These are phyloP conservation scores for Micrastur ruficollis DNA, from an alignment of 2,797 vertebrate genomes.

Conservation along the genomic window DNA sequence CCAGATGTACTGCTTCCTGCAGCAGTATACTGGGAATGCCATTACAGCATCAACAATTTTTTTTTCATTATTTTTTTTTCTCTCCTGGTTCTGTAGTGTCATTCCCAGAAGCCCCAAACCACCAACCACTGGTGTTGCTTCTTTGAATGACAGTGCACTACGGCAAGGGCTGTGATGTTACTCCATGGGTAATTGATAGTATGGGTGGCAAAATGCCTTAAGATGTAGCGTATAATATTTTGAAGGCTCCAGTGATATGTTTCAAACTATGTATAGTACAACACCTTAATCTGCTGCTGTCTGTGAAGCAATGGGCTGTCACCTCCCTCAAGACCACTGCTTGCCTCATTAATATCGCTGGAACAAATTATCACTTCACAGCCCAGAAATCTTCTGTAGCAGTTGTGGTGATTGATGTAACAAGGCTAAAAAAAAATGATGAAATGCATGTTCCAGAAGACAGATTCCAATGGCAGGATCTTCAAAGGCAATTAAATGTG, in stretches of 20 bases:
- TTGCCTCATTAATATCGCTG: conserved; percentile 81
- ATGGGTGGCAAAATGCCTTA: not conserved
- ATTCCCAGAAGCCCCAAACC: conserved; percentile 32
- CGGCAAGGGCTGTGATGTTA: not conserved
- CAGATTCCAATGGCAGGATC: conserved; percentile 76
- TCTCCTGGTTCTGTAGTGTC: not conserved
- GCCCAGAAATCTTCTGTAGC: conserved; percentile 78
- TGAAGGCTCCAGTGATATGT: conserved; percentile 15
- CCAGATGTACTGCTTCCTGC: conserved; percentile 74
- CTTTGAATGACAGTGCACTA: not conserved
- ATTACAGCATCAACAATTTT: conserved; percentile 32
- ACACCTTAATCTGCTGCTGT: conserved; percentile 69
- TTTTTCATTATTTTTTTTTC: not conserved
- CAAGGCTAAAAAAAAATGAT: conserved; percentile 82
- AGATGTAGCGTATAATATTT: not conserved
- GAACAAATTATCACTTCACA: conserved; percentile 84
- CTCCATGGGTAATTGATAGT: not conserved
- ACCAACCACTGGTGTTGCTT: not conserved
- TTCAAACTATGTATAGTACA: conserved; percentile 27
- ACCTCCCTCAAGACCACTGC: conserved; percentile 77
- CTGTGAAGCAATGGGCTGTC: conserved; percentile 72
- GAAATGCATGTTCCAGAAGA: conserved; percentile 78
- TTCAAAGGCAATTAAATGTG: conserved; percentile 82
- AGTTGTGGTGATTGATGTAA: conserved; percentile 82
- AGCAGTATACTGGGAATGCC: conserved; percentile 41